phyloP scores from a whole-genome alignment of 2,888 invertebrate species.

The Dryobota labecula region DNA sequence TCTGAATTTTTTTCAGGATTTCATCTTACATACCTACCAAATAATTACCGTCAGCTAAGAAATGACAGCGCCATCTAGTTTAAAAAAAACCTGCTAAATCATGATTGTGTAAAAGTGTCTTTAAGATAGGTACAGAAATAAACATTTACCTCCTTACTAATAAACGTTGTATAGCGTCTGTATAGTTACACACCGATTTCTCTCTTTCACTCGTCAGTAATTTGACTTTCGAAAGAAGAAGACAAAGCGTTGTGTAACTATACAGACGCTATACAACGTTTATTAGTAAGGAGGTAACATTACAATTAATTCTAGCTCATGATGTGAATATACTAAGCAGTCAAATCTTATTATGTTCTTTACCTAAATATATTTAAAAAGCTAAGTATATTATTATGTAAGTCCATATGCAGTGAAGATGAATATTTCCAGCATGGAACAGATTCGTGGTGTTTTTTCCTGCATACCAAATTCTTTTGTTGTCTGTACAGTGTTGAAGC shows the following conservation, averaged over 20 bases:
- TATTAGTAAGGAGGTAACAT: too few relatives aligned
- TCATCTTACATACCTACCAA: neutral
- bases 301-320: neutral
- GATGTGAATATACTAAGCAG: too few relatives aligned
- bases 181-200: too few relatives aligned
- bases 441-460: neutral
- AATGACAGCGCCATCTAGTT: neutral
- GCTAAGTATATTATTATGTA: too few relatives aligned
- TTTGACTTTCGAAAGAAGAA: too few relatives aligned
- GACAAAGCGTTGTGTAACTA: too few relatives aligned
- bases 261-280: too few relatives aligned
- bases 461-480: constrained; percentile 36
- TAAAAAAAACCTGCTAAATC: neutral
- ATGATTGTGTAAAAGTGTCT: neutral
- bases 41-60: neutral
- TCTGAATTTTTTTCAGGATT: neutral
- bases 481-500: constrained; percentile 54
- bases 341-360: too few relatives aligned
- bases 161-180: too few relatives aligned
- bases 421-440: neutral
- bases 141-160: too few relatives aligned
- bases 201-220: too few relatives aligned
- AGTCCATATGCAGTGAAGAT: neutral
- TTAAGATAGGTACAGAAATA: too few relatives aligned
- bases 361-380: neutral